Evolutionary conservation across 2,888 invertebrate species (phyloP), one percentile per base, ranked within the genome.

Genomic region (Luperina nickerlii): DNA sequence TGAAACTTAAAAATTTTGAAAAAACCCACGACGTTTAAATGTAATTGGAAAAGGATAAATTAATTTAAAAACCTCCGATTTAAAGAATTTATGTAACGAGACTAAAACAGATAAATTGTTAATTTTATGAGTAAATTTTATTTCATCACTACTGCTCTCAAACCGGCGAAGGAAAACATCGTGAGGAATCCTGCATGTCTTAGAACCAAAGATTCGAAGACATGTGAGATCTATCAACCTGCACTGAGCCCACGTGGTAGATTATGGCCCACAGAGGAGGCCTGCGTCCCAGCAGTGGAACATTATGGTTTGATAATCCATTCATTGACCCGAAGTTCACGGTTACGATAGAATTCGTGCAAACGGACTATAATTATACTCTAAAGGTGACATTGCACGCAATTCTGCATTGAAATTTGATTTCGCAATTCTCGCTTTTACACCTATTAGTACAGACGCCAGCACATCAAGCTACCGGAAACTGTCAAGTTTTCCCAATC

Each of bases 371-470:
- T n/a, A 32, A 32, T 32, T 32, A 57, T n/a, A 65, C 7, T 20
- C 0, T 57, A n/a, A 45, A 57, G 38, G 54, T 69, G 65, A 72
- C 78, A 86, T 78, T 83, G 74, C 74, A 57, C 69, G 72, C 70
- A 42, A 74, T 86, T 67, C 13, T 77, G 3, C 5, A 73, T 45
- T 66, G 57, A 79, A 83, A 83, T 77, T 32, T 42, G 51, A 85
- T 84, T 87, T 38, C 7, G 78, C 73, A 86, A 86, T 60, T 51
- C 13, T 63, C 24, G 7, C 38, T 63, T 74, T 71, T 38, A 60
- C 67, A 75, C 75, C 20, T 72, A 20, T 71, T 38, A 54, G 24
- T 27, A 7, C 38, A 38, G 38, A 38, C 38, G 38, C 38, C 38
- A 38, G 38, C 38, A 38, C 5, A 38, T 38, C 38, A 38, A 38